Conservation (phyloP, 2,888 invertebrate species). For the Agonum fuliginosum region DNA sequence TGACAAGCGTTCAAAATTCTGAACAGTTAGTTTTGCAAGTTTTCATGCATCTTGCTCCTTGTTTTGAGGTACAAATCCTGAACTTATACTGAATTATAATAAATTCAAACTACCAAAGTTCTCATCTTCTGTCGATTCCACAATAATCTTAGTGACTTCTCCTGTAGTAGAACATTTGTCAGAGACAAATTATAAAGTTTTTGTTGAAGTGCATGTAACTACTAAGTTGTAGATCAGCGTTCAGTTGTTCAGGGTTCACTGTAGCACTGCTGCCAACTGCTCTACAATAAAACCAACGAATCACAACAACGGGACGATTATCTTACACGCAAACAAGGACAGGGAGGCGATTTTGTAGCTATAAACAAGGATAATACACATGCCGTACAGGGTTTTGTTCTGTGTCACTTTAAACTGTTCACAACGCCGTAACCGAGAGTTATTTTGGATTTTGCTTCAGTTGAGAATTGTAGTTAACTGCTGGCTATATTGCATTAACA, state of each 20-base stretch:
- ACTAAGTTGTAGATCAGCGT: slow-evolving; percentile 22
- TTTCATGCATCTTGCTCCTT: no score
- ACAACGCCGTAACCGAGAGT: no score
- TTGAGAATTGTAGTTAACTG: no score
- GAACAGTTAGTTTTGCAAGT: no score
- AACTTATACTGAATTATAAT: slow-evolving; percentile 41
- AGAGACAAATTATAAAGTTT: slow-evolving; percentile 43
- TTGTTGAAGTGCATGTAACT: slow-evolving; percentile 30
- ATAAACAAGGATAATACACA: slow-evolving; percentile 4
- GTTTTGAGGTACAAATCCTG: no score
- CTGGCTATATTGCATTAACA: no score
- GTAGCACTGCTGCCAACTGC: slow-evolving; percentile 43
- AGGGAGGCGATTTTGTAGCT: slow-evolving; percentile 13
- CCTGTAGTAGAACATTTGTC: slow-evolving; percentile 23
- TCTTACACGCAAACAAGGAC: slow-evolving; percentile 12
- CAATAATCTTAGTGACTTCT: slow-evolving; percentile 19
- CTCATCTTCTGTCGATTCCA: no score
- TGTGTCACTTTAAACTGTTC: background rate
- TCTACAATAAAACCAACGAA: slow-evolving; percentile 30
- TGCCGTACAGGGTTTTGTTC: background rate
- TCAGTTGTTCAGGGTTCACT: no score
- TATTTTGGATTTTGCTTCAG: no score
- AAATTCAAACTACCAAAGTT: slow-evolving; percentile 31
- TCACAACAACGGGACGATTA: slow-evolving; percentile 23
- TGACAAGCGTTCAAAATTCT: no score